Base-by-base conservation (phyloP, 2,797 vertebrate species). In the Rhyacichthys aspro region DNA sequence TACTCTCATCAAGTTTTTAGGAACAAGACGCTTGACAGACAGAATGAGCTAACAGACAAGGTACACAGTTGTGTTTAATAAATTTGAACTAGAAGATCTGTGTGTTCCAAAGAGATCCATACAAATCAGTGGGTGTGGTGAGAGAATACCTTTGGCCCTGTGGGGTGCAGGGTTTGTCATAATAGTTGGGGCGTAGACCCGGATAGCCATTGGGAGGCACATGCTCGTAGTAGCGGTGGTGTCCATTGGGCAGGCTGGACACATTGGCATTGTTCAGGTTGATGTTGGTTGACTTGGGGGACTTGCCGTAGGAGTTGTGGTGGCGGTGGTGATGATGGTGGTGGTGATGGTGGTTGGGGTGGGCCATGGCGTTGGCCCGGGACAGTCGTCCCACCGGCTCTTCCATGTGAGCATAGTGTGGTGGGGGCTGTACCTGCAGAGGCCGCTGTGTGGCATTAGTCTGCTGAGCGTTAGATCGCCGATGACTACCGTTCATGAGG, bases 211-310 rank as follows among this genome's bases (percentile, higher is more conserved):
- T 97, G 55, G 94, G 91, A 39, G 86, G 88, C 0, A 93, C 86
- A 1, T 92, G 95, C 53, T 97, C 95, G 3, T 92, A 94, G 79
- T 88, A 94, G 62, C 92, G 92, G 80, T 88, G 90, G 76, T 93
- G 93, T 63, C 93, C 96, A 1, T 96, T 95, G 85, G 93, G 91
- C 71, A 95, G 86, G 83, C 95, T 95, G 89, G 95, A 98, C 88
- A 95, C 74, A 36, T 99, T 99, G 92, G 97, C 98, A 47, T 99
- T 99, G 93, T 99, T 99, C 89, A 99, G 95, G 89, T 99, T 99
- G 93, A 95, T 95, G 90, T 99, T 99, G 80, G 96, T 98, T 82
- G 98, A 98, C 81, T 96, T 98, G 67, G 96, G 95, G 60, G 94
- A 93, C 91, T 98, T 98, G 85, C 94, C 93, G 59, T 94, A 87